Base-by-base conservation (phyloP, 2,888 invertebrate genomes). In the Drosophila ezoana region DNA sequence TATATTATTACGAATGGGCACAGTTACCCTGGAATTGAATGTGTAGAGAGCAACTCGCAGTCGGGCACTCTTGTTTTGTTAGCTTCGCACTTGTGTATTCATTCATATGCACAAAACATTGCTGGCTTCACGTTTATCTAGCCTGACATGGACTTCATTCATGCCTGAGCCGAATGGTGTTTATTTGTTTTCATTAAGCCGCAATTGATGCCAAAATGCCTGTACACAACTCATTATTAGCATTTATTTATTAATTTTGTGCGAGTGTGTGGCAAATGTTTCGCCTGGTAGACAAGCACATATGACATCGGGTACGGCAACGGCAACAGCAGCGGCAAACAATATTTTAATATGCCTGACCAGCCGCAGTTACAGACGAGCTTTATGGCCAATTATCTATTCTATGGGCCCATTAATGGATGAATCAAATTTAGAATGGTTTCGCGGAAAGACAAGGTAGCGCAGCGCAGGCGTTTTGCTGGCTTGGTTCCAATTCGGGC, bases 311-410 rank as follows among this genome's bases (percentile, higher is more conserved):
- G n/a, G n/a, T n/a, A n/a, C n/a, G n/a, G n/a, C n/a, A n/a, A n/a
- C n/a, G n/a, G n/a, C n/a, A n/a, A 69, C 35, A 60, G 33, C 20
- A 33, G 23, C 18, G 18, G 13, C 58, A 44, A 72, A 76, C 53
- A 73, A 57, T 58, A 79, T 76, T 82, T 84, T 87, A 83, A 76
- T 84, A 84, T 84, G 87, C 83, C 64, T 60, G 77, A 60, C 87
- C 83, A 79, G 75, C 44, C 61, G 47, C 71, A 43, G 58, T 33
- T 72, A 62, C 61, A 74, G 88, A 80, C 86, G 83, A 78, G 79
- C 62, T 80, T 84, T 83, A 84, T 88, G 78, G 88, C 86, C 88
- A 86, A 84, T 84, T 84, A 84, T 86, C 76, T 76, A 88, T 87
- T 86, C 74, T 70, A 80, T 83, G 83, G 76, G 63, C 56, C 83